phyloP scores from a whole-genome alignment of 1,140 invertebrate species.

The Neotoxoptera formosana region DNA sequence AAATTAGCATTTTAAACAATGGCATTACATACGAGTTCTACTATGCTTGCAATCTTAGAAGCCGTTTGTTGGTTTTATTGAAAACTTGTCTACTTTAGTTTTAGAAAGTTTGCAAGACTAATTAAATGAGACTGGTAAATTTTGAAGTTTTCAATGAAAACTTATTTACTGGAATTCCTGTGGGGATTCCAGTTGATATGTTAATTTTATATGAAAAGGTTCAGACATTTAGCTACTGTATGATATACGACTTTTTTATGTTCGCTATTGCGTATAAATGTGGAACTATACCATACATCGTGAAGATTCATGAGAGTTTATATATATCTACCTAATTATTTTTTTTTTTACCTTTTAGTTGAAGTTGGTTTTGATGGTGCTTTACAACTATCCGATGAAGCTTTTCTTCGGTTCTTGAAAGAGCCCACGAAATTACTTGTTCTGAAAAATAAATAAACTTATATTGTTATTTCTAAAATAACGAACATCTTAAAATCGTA shows the following conservation, averaged over 20 bases:
- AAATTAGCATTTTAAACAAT: not conserved
- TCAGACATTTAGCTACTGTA: not conserved
- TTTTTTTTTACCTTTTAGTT: conserved; percentile 6
- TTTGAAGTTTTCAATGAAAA: conserved; percentile 25
- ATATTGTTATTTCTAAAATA: not conserved
- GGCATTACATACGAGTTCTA: not conserved
- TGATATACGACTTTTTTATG: not conserved
- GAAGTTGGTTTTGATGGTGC: not conserved
- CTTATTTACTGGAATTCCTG: not conserved
- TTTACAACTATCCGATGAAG: not conserved
- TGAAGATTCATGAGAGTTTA: not conserved
- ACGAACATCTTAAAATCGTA: not conserved
- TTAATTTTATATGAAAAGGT: not conserved
- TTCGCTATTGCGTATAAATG: not conserved
- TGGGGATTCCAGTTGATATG: not conserved
- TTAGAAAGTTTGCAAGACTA: not conserved
- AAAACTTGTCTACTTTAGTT: conserved; percentile 9
- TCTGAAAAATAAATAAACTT: not conserved
- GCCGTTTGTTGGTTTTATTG: not conserved
- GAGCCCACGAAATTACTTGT: not conserved
- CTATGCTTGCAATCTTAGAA: not conserved
- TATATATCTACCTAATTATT: not conserved
- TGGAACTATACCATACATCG: not conserved
- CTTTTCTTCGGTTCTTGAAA: conserved; percentile 19
- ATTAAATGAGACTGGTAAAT: conserved; percentile 1